These are phyloP conservation scores for Atherix ibis DNA, from an alignment of 2,888 invertebrate species.

Conservation along the genomic window DNA sequence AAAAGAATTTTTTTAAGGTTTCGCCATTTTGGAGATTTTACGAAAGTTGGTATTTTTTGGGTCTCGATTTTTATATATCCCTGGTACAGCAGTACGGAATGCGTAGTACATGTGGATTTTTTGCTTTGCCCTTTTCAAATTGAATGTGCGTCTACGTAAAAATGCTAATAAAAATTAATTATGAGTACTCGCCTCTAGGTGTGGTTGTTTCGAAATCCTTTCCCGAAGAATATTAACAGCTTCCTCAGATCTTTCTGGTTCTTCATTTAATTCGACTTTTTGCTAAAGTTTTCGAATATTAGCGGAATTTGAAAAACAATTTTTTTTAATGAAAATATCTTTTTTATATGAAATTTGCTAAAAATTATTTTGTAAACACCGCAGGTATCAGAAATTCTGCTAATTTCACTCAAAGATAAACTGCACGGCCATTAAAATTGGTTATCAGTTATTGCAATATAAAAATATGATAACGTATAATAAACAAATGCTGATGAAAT, in stretches of 20 bases:
- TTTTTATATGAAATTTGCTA: too few relatives aligned
- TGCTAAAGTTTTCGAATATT: too few relatives aligned
- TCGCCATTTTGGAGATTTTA: slow-evolving; percentile 15
- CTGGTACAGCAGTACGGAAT: slow-evolving; percentile 34
- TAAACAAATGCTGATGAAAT: too few relatives aligned
- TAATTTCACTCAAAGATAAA: too few relatives aligned
- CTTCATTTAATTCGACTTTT: slow-evolving; percentile 30
- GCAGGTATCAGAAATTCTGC: too few relatives aligned
- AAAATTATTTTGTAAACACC: too few relatives aligned
- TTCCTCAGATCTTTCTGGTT: slow-evolving; percentile 22
- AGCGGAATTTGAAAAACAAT: too few relatives aligned
- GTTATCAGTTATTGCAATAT: too few relatives aligned
- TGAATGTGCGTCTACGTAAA: slow-evolving; percentile 34
- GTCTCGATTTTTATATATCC: slow-evolving; percentile 29
- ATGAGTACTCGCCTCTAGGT: slow-evolving; percentile 28
- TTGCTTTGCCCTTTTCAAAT: slow-evolving; percentile 32
- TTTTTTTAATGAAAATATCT: too few relatives aligned
- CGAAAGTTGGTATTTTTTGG: slow-evolving; percentile 8
- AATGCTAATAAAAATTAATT: slow-evolving; percentile 33
- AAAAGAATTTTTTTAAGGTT: slow-evolving; percentile 3
- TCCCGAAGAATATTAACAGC: slow-evolving; percentile 29
- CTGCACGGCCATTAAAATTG: too few relatives aligned
- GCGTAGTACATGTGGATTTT: slow-evolving; percentile 38
- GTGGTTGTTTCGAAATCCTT: slow-evolving; percentile 33
- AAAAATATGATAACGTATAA: too few relatives aligned